Percentiles rank a stretch among this genome's conserved stretches.
Conservation (phyloP, 1,140 invertebrate species). For the Chrysopa pallens region DNA sequence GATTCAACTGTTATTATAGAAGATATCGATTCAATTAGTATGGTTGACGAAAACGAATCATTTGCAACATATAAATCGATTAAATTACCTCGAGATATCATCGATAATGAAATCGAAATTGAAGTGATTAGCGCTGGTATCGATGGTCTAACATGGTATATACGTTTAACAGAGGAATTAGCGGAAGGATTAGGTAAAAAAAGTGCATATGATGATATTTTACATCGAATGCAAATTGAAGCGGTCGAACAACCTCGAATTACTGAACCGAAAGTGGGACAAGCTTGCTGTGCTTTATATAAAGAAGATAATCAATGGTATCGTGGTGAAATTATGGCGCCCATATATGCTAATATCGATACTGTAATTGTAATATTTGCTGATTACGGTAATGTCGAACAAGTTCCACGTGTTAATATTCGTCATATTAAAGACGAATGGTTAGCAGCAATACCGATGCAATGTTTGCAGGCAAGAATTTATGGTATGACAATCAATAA, state of each 20-base stretch:
- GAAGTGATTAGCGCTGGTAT: conserved; percentile 19
- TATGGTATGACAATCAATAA: too few species aligned
- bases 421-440: conserved; percentile 8
- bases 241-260: not conserved
- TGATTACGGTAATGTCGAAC: conserved; percentile 4
- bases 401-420: not conserved
- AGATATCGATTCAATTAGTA: too few species aligned
- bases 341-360: conserved; percentile 2
- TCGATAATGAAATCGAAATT: conserved; percentile 9
- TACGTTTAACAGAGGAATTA: conserved; percentile 7
- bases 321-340: conserved; percentile 9
- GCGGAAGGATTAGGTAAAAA: conserved; percentile 1
- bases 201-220: conserved; percentile 4
- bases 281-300: conserved; percentile 14
- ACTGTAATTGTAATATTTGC: conserved; percentile 4
- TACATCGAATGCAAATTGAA: conserved; percentile 4
- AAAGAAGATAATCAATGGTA: conserved; percentile 16
- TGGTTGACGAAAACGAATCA: too few species aligned
- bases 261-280: conserved; percentile 2
- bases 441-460: conserved; percentile 4
- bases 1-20: too few species aligned
- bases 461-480: conserved; percentile 6
- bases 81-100: too few species aligned
- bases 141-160: conserved; percentile 10
- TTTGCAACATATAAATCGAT: too few species aligned